These are phyloP conservation scores for Drosophila antonietae DNA, from an alignment of 2,888 invertebrate species.

Conservation along the genomic window DNA sequence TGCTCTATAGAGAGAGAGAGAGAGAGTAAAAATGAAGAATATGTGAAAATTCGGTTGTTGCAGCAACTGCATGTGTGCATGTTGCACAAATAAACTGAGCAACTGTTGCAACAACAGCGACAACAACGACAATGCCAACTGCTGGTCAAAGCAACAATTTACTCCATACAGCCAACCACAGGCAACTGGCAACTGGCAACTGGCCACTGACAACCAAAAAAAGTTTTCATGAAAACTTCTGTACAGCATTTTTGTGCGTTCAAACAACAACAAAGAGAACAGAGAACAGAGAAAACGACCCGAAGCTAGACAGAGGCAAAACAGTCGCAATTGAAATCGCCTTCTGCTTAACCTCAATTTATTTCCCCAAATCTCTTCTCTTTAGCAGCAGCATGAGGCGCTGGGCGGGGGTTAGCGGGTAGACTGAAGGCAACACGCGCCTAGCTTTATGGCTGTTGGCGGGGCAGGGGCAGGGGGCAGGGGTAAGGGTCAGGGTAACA, in stretches of 20 bases:
- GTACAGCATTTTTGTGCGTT: slow-evolving; percentile 40
- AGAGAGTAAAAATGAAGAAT: neutral
- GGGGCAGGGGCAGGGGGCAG: neutral
- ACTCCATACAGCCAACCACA: slow-evolving; percentile 54
- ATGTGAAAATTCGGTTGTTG: slow-evolving; percentile 20
- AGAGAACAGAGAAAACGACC: neutral
- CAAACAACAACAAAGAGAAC: slow-evolving; percentile 14
- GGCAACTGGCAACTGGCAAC: slow-evolving; percentile 13
- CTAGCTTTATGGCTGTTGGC: neutral
- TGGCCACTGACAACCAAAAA: slow-evolving; percentile 29
- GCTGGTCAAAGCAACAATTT: slow-evolving; percentile 77
- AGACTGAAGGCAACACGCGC: slow-evolving; percentile 1
- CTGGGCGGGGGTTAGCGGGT: no score
- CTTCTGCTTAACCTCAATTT: slow-evolving; percentile 46
- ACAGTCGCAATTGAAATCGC: slow-evolving; percentile 27
- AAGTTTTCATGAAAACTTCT: slow-evolving; percentile 36
- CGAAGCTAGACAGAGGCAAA: slow-evolving; percentile 1
- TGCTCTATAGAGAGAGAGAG: neutral
- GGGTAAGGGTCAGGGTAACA: neutral
- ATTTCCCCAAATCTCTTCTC: slow-evolving; percentile 40
- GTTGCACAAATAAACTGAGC: slow-evolving; percentile 38
- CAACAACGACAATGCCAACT: slow-evolving; percentile 19
- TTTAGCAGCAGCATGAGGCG: neutral
- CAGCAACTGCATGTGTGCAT: slow-evolving; percentile 17
- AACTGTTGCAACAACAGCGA: slow-evolving; percentile 36